These are phyloP conservation scores for Rotaria macrura DNA, from an alignment of 2,888 invertebrate genomes.

Conservation along the genomic window DNA sequence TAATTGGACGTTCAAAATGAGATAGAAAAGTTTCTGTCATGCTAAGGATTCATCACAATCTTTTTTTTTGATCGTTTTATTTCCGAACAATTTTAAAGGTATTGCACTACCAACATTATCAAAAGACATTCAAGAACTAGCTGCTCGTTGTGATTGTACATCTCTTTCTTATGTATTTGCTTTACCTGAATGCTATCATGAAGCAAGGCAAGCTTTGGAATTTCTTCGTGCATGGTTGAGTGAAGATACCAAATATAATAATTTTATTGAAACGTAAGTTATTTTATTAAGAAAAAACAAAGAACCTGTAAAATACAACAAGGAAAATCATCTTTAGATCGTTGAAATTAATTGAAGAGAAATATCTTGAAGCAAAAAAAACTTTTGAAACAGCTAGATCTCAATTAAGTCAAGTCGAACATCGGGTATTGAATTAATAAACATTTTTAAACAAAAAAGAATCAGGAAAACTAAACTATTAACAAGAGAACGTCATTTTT, in stretches of 20 bases:
- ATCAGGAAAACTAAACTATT: too few species aligned
- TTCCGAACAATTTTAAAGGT: too few species aligned
- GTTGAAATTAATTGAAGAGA: background rate
- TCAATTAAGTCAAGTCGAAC: background rate
- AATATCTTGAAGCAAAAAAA: conserved; percentile 1
- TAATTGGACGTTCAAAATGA: too few species aligned
- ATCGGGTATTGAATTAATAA: background rate
- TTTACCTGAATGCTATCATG: background rate
- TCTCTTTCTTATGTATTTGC: background rate
- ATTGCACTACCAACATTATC: background rate
- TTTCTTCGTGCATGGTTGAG: background rate
- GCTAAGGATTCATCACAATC: too few species aligned
- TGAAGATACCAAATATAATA: background rate
- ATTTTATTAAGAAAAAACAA: background rate
- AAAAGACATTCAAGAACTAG: background rate
- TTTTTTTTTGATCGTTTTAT: too few species aligned
- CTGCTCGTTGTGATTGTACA: background rate
- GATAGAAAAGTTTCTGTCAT: too few species aligned
- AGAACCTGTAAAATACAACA: background rate
- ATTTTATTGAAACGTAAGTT: background rate
- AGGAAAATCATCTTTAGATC: background rate
- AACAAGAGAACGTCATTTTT: too few species aligned
- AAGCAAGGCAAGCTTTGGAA: background rate
- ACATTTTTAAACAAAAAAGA: too few species aligned
- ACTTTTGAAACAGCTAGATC: background rate